Percentiles rank a stretch among this genome's conserved stretches.
These are phyloP conservation scores for Yoshiicerus persimilis DNA, from an alignment of 1,140 invertebrate genomes.

Conservation along the genomic window DNA sequence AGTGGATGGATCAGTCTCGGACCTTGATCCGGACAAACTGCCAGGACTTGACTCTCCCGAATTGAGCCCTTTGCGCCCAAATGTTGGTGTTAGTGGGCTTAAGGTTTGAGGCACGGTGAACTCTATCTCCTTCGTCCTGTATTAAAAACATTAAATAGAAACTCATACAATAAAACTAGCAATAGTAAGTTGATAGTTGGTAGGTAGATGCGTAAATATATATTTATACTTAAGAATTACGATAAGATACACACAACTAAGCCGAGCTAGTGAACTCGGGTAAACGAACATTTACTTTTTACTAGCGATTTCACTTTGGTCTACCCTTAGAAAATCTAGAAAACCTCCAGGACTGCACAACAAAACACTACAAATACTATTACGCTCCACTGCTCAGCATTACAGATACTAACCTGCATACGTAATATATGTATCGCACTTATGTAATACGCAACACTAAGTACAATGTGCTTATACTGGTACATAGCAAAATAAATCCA, in stretches of 20 bases:
- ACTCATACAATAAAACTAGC: neutral
- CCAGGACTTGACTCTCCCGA: slow-evolving; percentile 58
- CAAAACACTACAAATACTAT: neutral
- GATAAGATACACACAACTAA: neutral
- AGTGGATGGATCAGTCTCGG: slow-evolving; percentile 52
- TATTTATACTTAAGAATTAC: neutral
- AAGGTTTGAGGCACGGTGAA: slow-evolving; percentile 65
- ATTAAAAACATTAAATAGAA: slow-evolving; percentile 49
- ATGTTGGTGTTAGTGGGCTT: slow-evolving; percentile 61
- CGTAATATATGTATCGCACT: neutral
- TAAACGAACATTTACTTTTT: neutral
- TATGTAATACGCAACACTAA: neutral
- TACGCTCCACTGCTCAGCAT: neutral
- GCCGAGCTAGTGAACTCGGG: neutral
- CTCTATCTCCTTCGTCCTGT: slow-evolving; percentile 66
- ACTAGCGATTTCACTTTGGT: neutral
- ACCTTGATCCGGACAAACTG: slow-evolving; percentile 54
- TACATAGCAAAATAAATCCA: no score
- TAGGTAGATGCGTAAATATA: neutral
- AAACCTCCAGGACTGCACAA: neutral
- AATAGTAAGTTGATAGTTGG: neutral
- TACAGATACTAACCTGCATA: neutral
- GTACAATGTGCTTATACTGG: no score
- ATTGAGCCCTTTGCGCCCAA: slow-evolving; percentile 54
- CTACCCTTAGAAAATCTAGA: neutral